These are phyloP conservation scores for Nilaparvata lugens DNA, from an alignment of 1,140 invertebrate species.

Conservation along the genomic window DNA sequence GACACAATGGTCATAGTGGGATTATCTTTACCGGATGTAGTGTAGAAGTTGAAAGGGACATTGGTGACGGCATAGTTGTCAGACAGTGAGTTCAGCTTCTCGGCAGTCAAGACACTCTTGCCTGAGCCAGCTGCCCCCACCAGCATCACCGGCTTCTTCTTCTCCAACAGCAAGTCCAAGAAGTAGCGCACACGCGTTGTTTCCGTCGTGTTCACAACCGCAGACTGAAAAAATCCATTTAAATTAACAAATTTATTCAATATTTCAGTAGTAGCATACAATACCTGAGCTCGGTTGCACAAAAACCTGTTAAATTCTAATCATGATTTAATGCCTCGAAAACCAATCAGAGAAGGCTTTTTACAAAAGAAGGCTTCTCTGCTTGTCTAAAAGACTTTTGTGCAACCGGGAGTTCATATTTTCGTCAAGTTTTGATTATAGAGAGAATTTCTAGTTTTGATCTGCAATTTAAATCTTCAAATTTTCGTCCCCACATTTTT, in stretches of 20 bases:
- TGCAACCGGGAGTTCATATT: too few relatives aligned
- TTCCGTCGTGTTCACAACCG: slow-evolving; percentile 81
- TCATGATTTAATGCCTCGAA: too few relatives aligned
- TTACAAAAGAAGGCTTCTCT: too few relatives aligned
- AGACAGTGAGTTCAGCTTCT: slow-evolving; percentile 65
- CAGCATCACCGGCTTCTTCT: slow-evolving; percentile 78
- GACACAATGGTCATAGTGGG: too few relatives aligned
- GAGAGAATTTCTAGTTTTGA: too few relatives aligned
- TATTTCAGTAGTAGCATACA: not conserved
- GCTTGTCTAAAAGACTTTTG: too few relatives aligned
- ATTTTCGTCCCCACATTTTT: too few relatives aligned
- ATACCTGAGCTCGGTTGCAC: too few relatives aligned
- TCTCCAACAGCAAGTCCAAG: slow-evolving; percentile 74
- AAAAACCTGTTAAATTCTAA: too few relatives aligned
- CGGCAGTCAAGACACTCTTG: slow-evolving; percentile 76
- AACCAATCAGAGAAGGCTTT: too few relatives aligned
- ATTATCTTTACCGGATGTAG: slow-evolving; percentile 60
- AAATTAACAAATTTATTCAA: slow-evolving; percentile 3
- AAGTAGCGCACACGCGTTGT: slow-evolving; percentile 84
- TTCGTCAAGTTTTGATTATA: too few relatives aligned
- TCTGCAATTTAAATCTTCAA: too few relatives aligned
- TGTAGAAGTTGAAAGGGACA: slow-evolving; percentile 93
- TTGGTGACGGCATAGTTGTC: slow-evolving; percentile 76
- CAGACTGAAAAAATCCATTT: slow-evolving; percentile 44
- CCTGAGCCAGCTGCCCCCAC: slow-evolving; percentile 81